phyloP scores from a whole-genome alignment of 2,113 vertebrate species.

The Penelope pileata region DNA sequence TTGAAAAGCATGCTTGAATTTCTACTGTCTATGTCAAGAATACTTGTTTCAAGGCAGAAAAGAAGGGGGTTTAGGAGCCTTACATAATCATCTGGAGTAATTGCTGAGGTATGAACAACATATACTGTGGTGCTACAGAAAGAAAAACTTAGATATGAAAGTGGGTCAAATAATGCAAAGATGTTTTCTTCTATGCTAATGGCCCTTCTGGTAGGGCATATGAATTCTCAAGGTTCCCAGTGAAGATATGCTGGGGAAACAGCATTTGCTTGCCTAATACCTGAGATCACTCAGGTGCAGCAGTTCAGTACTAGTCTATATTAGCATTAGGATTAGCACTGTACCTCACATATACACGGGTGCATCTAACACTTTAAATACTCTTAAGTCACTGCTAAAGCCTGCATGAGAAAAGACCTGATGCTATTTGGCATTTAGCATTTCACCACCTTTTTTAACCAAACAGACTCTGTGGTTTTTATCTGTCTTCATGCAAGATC shows the following conservation, averaged over 20 bases:
- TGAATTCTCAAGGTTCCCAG: not conserved
- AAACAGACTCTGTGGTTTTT: not conserved
- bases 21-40: not conserved
- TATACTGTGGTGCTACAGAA: not conserved
- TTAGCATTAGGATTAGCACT: not conserved
- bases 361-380: not conserved
- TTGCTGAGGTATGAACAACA: constrained; percentile 7
- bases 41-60: not conserved
- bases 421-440: not conserved
- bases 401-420: not conserved
- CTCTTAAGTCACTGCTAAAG: not conserved
- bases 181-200: not conserved
- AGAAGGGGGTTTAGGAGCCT: not conserved
- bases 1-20: not conserved
- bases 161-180: not conserved
- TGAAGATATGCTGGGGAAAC: not conserved
- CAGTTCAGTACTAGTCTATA: not conserved
- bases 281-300: not conserved
- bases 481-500: not conserved
- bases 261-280: not conserved
- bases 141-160: constrained; percentile 11
- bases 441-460: not conserved
- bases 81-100: constrained; percentile 37
- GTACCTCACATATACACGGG: not conserved
- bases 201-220: not conserved